Evolutionary conservation across 2,888 invertebrate species (phyloP).

Genomic region (Silvanus unidentatus): DNA sequence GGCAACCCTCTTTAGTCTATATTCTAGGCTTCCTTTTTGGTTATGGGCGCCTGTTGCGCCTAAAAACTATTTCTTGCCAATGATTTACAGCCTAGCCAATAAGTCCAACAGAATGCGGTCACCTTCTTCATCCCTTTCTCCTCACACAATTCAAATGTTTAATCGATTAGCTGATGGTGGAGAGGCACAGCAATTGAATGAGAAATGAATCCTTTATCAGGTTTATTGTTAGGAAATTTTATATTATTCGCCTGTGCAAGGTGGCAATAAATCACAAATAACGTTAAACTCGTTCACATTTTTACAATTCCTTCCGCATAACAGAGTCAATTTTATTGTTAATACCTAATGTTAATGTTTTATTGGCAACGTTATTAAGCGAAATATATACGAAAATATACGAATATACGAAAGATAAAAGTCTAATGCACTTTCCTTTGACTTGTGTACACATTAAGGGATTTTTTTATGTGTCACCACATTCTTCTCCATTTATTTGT

Average conservation of each 20-base stretch:
- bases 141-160: constrained; percentile 31
- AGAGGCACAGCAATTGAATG: constrained; percentile 25
- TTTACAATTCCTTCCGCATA: too few relatives aligned
- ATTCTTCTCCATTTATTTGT: constrained; percentile 27
- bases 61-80: constrained; percentile 35
- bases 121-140: constrained; percentile 1
- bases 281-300: too few relatives aligned
- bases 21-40: not conserved
- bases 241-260: too few relatives aligned
- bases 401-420: too few relatives aligned
- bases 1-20: constrained; percentile 16
- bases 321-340: too few relatives aligned
- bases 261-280: too few relatives aligned
- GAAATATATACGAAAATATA: too few relatives aligned
- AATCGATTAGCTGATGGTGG: constrained; percentile 28
- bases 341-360: too few relatives aligned
- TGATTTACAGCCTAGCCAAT: constrained; percentile 36
- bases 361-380: too few relatives aligned
- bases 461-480: constrained; percentile 27
- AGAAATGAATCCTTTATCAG: constrained; percentile 33
- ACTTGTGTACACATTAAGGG: too few relatives aligned
- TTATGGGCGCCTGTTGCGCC: constrained; percentile 29
- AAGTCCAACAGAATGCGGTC: constrained; percentile 23
- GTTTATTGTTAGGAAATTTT: too few relatives aligned
- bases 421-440: too few relatives aligned